Evolutionary conservation across 30 jellyfish, hydroid and myxozoan genomes (phyloP), one percentile per base, ranked within the genome.

Genomic region (Haliclystus octoradiatus): DNA sequence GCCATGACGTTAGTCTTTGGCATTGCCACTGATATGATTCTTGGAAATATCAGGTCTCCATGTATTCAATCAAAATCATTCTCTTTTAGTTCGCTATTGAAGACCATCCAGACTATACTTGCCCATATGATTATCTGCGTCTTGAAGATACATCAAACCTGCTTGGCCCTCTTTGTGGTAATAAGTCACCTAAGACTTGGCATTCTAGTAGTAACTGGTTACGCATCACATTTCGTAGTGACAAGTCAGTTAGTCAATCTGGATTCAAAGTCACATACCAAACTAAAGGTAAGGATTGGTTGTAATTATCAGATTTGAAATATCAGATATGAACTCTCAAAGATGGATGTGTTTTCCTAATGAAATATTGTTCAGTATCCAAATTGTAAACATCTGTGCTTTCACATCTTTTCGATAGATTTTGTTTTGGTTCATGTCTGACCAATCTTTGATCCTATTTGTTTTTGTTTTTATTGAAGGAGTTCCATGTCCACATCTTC

Each of bases 51-150:
- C 14, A 23, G 24, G 26, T 22, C 14, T 24, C 29, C 29, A 66
- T n/a, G 34, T 2, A 7, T 69, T 69, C 30, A 40, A 22, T 19
- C 3, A 3, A 1, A 14, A 29, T 27, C 31, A 2, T 50, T 1
- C 50, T 67, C 33, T 65, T 71, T 30, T 70, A 91, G 99, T 82
- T 91, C 77, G 68, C 49, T 62, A 61, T 91, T 25, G 99, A 91
- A 83, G 84, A 77, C 14, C 99, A 91, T 71, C 95, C 84, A 22
- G 94, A 82, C 28, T 91, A 93, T 30, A 50, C 25, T 25, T 91
- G 99, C 51, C 99, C 99, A 2, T 91, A 82, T 61, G 99, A 91
- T 63, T 73, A 82, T 63, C 71, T 91, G 24, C 65, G 73, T 2
- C 51, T 91, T n/a, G 91, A 82, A 50, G 92, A 77, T 60, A 84